phyloP scores from a whole-genome alignment of 2,888 invertebrate genomes.

The Mimumesa dahlbomi region DNA sequence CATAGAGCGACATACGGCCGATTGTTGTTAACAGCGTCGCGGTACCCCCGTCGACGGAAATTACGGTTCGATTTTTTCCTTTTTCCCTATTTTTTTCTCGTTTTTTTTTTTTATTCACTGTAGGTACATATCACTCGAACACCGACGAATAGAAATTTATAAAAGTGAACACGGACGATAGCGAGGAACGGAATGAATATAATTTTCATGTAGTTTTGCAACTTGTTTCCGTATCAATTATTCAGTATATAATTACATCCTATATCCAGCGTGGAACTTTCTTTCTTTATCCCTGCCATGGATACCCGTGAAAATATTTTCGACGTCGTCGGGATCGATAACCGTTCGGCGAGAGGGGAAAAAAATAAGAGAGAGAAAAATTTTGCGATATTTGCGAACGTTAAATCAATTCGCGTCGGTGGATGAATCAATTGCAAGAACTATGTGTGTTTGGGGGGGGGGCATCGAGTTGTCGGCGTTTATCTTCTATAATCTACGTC shows the following conservation, averaged over 20 bases:
- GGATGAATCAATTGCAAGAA: conserved; percentile 35
- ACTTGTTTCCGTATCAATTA: no score
- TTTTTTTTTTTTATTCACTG: no score
- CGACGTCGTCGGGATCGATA: not conserved
- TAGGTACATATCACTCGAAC: no score
- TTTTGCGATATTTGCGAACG: conserved; percentile 10
- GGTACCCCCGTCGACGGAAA: conserved; percentile 21
- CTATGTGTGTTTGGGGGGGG: no score
- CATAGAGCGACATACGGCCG: conserved; percentile 58
- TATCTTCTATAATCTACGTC: conserved; percentile 34
- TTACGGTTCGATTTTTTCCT: conserved; percentile 31
- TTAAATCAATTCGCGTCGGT: conserved; percentile 38
- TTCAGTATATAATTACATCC: no score
- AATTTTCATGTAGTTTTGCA: no score
- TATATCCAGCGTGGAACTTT: no score
- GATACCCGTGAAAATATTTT: no score
- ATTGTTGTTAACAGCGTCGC: conserved; percentile 53
- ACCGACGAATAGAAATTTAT: no score
- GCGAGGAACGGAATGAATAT: no score
- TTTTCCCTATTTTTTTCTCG: not conserved
- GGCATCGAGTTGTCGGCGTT: conserved; percentile 34
- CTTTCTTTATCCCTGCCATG: no score
- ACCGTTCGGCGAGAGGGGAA: not conserved
- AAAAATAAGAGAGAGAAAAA: conserved; percentile 1
- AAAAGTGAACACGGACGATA: no score